Base-by-base conservation (phyloP, 2,888 invertebrate species). In the Hyppa rectilinea region DNA sequence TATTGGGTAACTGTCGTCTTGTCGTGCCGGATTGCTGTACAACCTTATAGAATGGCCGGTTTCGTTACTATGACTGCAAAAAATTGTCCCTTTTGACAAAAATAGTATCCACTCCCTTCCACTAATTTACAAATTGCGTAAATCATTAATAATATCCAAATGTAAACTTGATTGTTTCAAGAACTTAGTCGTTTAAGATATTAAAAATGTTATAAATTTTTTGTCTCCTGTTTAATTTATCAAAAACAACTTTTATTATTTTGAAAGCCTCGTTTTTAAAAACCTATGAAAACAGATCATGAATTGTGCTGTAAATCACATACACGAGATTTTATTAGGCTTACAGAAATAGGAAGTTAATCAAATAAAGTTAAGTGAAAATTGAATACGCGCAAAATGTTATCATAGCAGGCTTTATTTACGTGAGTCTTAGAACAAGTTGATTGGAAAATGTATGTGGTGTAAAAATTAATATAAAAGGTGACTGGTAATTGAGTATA, bases 131-230 rank as follows among this genome's bases (percentile, higher is more conserved):
- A 9, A 56, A 47, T 61, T 55, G 45, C 43, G 52, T 52, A 47
- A 40, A 23, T 43, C 20, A 47, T 29, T 23, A 47, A 78, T 43
- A 43, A 65, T 75, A 31, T 61, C 5, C 23, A 60, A 55, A 29
- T 70, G 56, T 63, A 61, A 49, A 56, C 53, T 55, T 40, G 52
- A 61, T 75, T 73, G 72, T 76, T 72, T 68, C 73, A 75, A 80
- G 73, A 78, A 68, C 74, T 75, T 80, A 63, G 65, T 80, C 38
- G 52, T 67, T 43, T 81, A 71, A 73, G 53, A 58, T 67, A 64
- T 61, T 52, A 66, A 50, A 74, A 73, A 50, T 79, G 67, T 81
- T 56, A 75, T 67, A 52, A 64, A 71, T 81, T 83, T 81, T 75
- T 71, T 71, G 78, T 83, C 52, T 53, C 29, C 53, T 63, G n/a